Evolutionary conservation across 2,888 invertebrate species (phyloP).

Genomic region (Nephrocerus scutellatus): DNA sequence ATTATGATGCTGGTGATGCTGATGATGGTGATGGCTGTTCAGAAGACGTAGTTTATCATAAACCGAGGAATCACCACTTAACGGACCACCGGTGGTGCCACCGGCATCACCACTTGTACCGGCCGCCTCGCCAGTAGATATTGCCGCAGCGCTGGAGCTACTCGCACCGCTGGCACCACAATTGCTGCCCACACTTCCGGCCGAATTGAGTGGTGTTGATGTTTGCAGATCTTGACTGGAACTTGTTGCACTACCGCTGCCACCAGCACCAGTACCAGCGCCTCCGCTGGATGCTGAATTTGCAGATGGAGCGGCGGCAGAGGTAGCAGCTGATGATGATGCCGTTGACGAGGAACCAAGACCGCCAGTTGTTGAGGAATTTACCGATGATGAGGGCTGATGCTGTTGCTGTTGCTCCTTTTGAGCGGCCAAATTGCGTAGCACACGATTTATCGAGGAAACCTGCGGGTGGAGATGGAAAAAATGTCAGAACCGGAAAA

Average conservation of each 20-base stretch:
- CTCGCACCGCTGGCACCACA: slow-evolving; percentile 33
- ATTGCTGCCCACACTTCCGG: slow-evolving; percentile 35
- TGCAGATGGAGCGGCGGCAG: background rate
- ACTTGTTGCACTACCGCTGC: slow-evolving; percentile 15
- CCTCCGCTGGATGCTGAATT: slow-evolving; percentile 16
- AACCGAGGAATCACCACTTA: slow-evolving; percentile 25
- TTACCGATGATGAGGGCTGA: slow-evolving; percentile 16
- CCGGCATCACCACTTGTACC: slow-evolving; percentile 19
- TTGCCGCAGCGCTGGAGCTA: slow-evolving; percentile 17
- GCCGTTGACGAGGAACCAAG: slow-evolving; percentile 7
- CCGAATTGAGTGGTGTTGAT: slow-evolving; percentile 39
- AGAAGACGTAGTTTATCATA: slow-evolving; percentile 43
- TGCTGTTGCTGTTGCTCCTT: slow-evolving; percentile 55
- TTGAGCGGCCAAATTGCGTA: slow-evolving; percentile 91
- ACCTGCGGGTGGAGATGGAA: too few species aligned
- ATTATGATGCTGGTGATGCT: slow-evolving; percentile 24
- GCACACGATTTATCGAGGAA: slow-evolving; percentile 80
- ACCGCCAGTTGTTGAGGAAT: too few species aligned
- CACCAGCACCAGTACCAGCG: slow-evolving; percentile 10
- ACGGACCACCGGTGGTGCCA: slow-evolving; percentile 1
- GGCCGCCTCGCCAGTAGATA: slow-evolving; percentile 14
- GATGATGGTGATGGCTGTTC: slow-evolving; percentile 30
- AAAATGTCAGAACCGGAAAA: too few species aligned
- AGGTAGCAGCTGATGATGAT: background rate
- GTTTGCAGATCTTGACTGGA: slow-evolving; percentile 26